phyloP scores from a whole-genome alignment of 1,140 invertebrate species.

The Anastrepha obliqua region DNA sequence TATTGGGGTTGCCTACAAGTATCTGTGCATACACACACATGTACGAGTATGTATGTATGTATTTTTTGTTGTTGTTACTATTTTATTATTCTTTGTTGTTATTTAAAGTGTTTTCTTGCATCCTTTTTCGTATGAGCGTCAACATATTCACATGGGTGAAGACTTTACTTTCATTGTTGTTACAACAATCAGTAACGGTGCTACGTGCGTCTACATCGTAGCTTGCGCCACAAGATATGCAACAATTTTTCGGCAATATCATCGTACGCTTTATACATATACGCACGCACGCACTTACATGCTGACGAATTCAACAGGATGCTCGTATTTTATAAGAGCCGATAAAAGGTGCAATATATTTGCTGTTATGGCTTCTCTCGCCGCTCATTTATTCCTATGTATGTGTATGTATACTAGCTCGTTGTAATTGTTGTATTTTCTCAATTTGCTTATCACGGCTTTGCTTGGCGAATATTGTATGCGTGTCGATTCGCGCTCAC shows the following conservation, averaged over 20 bases:
- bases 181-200: background rate
- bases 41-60: background rate
- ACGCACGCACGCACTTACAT: constrained; percentile 46
- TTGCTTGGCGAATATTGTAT: background rate
- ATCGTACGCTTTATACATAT: background rate
- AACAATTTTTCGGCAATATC: constrained; percentile 65
- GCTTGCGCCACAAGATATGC: constrained; percentile 65
- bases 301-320: constrained; percentile 68
- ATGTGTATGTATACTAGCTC: no score
- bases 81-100: background rate
- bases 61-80: background rate
- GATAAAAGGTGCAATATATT: constrained; percentile 41
- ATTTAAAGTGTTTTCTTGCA: background rate
- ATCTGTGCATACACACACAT: constrained; percentile 9
- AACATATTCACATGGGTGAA: background rate
- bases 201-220: background rate
- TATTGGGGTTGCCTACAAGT: background rate
- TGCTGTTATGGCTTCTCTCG: background rate
- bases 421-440: background rate
- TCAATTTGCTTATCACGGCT: constrained; percentile 11
- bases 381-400: background rate
- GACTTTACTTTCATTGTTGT: constrained; percentile 29
- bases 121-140: background rate
- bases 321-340: constrained; percentile 51
- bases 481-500: background rate